Evolutionary conservation across 2,797 vertebrate genomes (phyloP), one percentile per base, ranked within the genome.

Genomic region (Malacoctenus gilli): DNA sequence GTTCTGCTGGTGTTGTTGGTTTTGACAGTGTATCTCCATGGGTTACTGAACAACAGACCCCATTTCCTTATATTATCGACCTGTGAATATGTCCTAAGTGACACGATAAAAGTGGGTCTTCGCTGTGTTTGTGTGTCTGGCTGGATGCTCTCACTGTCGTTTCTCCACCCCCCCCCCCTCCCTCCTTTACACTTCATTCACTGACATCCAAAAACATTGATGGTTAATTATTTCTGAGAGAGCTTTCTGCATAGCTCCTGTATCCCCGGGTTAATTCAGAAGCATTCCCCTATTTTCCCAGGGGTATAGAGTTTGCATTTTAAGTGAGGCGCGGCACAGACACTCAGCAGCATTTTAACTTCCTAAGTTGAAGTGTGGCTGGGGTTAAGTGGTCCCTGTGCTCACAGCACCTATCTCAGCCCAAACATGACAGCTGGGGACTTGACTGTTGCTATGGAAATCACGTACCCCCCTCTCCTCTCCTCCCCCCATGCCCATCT

Each of bases 371-470:
- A 91, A 90, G 87, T 89, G 89, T 78, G 83, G 84, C 87, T 77
- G 85, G 86, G 92, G 91, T 92, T 93, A 93, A 93, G 91, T 93
- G 91, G 91, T 91, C 91, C 91, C 91, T 77, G 67, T 87, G 90
- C 91, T 91, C 88, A 89, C 76, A 80, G 87, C 90, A 90, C 89
- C 89, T 87, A 88, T 89, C 89, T 89, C 83, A 87, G 82, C 87
- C 87, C 85, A 89, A 89, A 90, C 87, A 85, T 91, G 90, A 92
- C 92, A 93, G 92, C 92, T 92, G 92, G 89, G 88, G 89, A 92
- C 89, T 89, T 84, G 85, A 86, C 89, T 90, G 90, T 91, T 91
- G 87, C 92, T 86, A 91, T 91, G 89, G 92, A 89, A 86, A 92
- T 90, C 72, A 46, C n/a, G n/a, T n/a, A n/a, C 31, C 28, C 49